A percentile compares a stretch with the other conserved stretches of the same genome.
These are phyloP conservation scores for Drosophila oshimai DNA, from an alignment of 1,140 invertebrate genomes.

Conservation along the genomic window DNA sequence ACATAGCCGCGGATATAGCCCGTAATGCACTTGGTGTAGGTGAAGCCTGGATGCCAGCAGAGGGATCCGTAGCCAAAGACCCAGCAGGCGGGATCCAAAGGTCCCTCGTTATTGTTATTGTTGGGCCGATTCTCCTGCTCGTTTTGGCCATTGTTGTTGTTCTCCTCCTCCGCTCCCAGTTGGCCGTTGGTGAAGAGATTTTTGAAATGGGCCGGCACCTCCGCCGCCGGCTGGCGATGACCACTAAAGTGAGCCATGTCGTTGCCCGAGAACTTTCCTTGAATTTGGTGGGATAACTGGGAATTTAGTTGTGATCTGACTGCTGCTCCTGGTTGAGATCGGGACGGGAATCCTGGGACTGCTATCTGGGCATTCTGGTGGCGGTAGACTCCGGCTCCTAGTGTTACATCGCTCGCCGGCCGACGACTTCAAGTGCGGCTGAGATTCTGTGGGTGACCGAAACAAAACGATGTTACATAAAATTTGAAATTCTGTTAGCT, in stretches of 20 bases:
- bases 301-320: neutral
- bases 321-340: slow-evolving; percentile 19
- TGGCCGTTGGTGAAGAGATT: slow-evolving; percentile 67
- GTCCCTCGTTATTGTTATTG: slow-evolving; percentile 33
- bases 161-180: slow-evolving; percentile 51
- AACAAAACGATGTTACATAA: slow-evolving; percentile 15
- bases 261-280: neutral
- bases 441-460: slow-evolving; percentile 12
- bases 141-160: slow-evolving; percentile 12
- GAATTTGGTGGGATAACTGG: neutral
- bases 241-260: slow-evolving; percentile 68
- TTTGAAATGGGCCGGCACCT: slow-evolving; percentile 69
- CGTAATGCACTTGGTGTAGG: slow-evolving; percentile 87
- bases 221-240: slow-evolving; percentile 31
- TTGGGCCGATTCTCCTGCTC: slow-evolving; percentile 36
- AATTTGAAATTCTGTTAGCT: neutral
- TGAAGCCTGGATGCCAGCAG: slow-evolving; percentile 94
- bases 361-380: slow-evolving; percentile 51
- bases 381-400: slow-evolving; percentile 14
- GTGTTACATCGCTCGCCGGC: slow-evolving; percentile 39
- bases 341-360: neutral
- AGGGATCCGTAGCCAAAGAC: slow-evolving; percentile 94
- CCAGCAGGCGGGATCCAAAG: slow-evolving; percentile 84
- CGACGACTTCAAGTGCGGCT: neutral
- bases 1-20: slow-evolving; percentile 88